Evolutionary conservation across 2,113 vertebrate species (phyloP), one percentile per base, ranked within the genome.

Genomic region (Cettia cetti): DNA sequence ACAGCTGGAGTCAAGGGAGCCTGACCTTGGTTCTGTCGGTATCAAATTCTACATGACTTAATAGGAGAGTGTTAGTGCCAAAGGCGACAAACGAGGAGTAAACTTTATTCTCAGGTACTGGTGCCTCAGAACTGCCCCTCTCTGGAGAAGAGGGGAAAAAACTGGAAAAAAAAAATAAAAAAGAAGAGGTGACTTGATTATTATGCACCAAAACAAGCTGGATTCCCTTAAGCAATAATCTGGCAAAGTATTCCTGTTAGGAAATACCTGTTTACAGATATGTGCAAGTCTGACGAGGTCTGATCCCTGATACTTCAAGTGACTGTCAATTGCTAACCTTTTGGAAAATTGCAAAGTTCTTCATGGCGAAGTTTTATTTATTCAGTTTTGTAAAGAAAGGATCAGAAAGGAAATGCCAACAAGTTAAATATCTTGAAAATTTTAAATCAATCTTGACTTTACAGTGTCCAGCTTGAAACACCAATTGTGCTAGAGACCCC

Each of bases 11-110:
- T 81, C 94, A 96, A 52, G 69, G 15, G 7, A 52, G 68, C 69
- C 94, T 84, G 95, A 96, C 89, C 89, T 87, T 90, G 85, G 91
- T 92, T 77, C 65, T 90, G 59, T 53, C 59, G 74, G 14, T 39
- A 70, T 82, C 87, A 76, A 68, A 86, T 33, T 35, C 2, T 1
- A 72, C 72, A 63, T 86, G 85, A 93, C 75, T 74, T 74, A 15
- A 45, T 64, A 82, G 69, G 21, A 82, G 50, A 39, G 20, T 16
- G 42, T 75, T 70, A 18, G 31, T 13, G 11, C 21, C 0, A 2
- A 63, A 89, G 42, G 39, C 4, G 10, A 39, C 4, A 9, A 2
- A 47, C 0, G 0, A 72, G 33, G 8, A 82, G 27, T 10, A 42
- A 90, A 69, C 33, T 91, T 87, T 86, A 18, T 71, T 91, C 27